A percentile compares a stretch with the other conserved stretches of the same genome.
phyloP scores from a whole-genome alignment of 2,113 vertebrate species.

The Pygoscelis adeliae region DNA sequence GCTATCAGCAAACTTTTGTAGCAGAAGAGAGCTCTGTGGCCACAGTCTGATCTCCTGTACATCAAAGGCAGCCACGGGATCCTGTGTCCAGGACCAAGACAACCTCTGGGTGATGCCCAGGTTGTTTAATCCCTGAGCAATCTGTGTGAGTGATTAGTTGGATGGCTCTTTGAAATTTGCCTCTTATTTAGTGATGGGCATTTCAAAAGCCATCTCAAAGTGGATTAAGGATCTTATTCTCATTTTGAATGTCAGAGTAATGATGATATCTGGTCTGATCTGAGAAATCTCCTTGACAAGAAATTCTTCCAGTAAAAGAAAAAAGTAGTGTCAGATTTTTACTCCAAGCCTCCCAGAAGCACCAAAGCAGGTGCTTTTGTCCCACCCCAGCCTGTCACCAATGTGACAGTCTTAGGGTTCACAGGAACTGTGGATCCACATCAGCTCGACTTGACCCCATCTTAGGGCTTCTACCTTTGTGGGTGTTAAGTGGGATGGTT shows the following conservation, averaged over 20 bases:
- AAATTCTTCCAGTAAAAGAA: not conserved
- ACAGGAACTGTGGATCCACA: not conserved
- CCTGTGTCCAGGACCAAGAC: not conserved
- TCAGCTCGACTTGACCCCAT: not conserved
- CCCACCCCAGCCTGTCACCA: not conserved
- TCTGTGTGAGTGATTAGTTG: not conserved
- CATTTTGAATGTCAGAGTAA: not conserved
- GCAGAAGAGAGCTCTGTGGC: not conserved
- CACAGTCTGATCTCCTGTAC: not conserved
- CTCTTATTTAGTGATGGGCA: not conserved
- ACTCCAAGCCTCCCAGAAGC: not conserved
- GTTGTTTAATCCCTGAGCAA: not conserved
- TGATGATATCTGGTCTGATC: not conserved
- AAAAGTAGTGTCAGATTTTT: not conserved
- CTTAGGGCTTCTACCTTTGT: rapidly evolving
- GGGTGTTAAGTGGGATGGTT: not conserved
- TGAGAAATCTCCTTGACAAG: not conserved
- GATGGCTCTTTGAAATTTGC: not conserved
- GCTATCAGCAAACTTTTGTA: not conserved
- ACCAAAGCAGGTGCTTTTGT: not conserved
- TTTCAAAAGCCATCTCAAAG: not conserved
- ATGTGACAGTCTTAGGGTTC: not conserved
- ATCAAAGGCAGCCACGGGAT: not conserved
- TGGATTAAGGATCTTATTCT: not conserved
- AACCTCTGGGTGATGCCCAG: not conserved